Evolutionary conservation across 2,888 invertebrate species (phyloP).

Genomic region (Diarsia rubi): DNA sequence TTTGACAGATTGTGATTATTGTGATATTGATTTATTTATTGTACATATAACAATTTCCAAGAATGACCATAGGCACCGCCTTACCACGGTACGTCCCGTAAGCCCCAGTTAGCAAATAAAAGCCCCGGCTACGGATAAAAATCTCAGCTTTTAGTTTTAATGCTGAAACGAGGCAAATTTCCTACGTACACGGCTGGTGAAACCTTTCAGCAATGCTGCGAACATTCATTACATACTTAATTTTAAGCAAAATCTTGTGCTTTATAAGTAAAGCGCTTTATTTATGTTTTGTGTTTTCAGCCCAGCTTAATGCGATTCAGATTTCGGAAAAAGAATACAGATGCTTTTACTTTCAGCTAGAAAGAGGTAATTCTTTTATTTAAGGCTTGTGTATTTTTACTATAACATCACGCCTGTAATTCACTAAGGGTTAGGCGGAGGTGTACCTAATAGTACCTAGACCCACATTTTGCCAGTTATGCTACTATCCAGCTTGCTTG

Average conservation of each 20-base stretch:
- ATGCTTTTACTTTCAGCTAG: background rate
- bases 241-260: conserved; percentile 37
- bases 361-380: background rate
- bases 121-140: conserved; percentile 44
- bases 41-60: conserved; percentile 12
- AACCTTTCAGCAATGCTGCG: conserved; percentile 46
- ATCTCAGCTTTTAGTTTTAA: conserved; percentile 64
- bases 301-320: conserved; percentile 8
- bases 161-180: conserved; percentile 63
- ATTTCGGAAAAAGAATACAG: conserved; percentile 3
- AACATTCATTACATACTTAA: conserved; percentile 45
- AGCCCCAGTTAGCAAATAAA: conserved; percentile 49
- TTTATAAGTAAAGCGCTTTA: conserved; percentile 28
- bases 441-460: too few relatives aligned
- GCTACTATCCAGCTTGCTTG: too few relatives aligned
- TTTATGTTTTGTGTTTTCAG: conserved; percentile 27
- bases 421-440: too few relatives aligned
- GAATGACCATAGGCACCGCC: background rate
- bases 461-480: too few relatives aligned
- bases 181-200: conserved; percentile 52
- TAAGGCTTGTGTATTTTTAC: background rate
- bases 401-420: too few relatives aligned
- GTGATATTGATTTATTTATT: too few relatives aligned
- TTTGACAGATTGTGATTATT: too few relatives aligned
- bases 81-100: conserved; percentile 17